Conservation (phyloP, 2,113 vertebrate species). For the Mastomys coucha region DNA sequence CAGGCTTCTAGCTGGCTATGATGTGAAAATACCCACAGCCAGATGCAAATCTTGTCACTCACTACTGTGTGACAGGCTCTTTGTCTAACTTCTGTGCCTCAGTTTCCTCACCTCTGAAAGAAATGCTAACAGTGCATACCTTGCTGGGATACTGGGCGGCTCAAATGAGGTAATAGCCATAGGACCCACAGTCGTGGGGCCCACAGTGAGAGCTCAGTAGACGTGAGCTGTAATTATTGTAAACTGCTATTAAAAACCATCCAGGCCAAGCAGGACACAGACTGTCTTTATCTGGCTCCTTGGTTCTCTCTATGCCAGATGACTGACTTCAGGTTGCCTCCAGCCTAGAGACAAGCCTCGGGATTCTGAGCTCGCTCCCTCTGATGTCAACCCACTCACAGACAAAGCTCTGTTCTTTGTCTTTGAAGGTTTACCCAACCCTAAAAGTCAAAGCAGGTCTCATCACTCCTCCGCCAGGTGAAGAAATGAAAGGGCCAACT, state of each 20-base stretch:
- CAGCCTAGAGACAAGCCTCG: neutral
- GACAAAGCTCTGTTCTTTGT: conserved; percentile 57
- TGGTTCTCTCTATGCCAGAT: neutral
- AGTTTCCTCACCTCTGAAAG: neutral
- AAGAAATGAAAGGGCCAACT: conserved; percentile 29
- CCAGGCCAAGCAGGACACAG: conserved; percentile 51
- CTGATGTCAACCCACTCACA: conserved; percentile 35
- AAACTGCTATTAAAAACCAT: conserved; percentile 23
- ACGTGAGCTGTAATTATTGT: conserved; percentile 33
- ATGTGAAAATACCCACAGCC: neutral
- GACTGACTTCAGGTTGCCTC: conserved; percentile 57
- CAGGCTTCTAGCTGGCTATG: neutral
- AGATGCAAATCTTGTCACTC: neutral
- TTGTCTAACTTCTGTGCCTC: conserved; percentile 11
- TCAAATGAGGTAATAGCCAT: neutral
- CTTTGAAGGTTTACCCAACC: conserved; percentile 65
- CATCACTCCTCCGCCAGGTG: neutral
- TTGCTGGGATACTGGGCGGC: neutral
- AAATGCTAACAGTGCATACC: neutral
- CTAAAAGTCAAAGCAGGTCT: conserved; percentile 57
- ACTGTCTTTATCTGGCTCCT: conserved; percentile 49
- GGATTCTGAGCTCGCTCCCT: neutral
- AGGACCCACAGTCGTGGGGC: neutral
- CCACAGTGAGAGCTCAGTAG: neutral
- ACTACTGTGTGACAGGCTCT: neutral